A percentile compares a stretch with the other conserved stretches of the same genome.
phyloP scores from a whole-genome alignment of 2,113 vertebrate genomes.

The Triplophysa siluroides region DNA sequence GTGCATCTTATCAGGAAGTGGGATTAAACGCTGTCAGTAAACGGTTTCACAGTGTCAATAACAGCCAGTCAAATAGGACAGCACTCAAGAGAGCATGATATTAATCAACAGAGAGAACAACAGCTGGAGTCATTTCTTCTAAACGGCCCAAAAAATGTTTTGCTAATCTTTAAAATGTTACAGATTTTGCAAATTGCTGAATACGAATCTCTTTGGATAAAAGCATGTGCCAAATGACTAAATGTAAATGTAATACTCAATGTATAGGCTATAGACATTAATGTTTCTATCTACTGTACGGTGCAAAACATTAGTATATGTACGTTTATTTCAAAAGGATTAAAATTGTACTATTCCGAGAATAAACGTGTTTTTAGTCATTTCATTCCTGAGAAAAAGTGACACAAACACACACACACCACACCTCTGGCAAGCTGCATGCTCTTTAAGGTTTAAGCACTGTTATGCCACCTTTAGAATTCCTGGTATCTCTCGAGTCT shows the following conservation, averaged over 20 bases:
- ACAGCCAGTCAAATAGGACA: constrained; percentile 8
- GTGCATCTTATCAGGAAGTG: constrained; percentile 2
- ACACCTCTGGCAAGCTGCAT: constrained; percentile 36
- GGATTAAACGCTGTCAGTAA: constrained; percentile 12
- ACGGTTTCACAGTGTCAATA: constrained; percentile 17
- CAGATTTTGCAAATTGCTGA: too few relatives aligned
- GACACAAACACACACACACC: constrained; percentile 31
- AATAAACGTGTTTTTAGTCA: neutral
- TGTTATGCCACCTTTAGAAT: constrained; percentile 48
- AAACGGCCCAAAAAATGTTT: neutral
- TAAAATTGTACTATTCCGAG: too few relatives aligned
- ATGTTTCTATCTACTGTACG: neutral
- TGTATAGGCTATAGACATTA: neutral
- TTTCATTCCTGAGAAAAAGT: neutral
- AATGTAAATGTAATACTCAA: too few relatives aligned
- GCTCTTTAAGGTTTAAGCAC: constrained; percentile 20
- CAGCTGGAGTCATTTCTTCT: neutral
- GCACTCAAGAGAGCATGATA: constrained; percentile 4
- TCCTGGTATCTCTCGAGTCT: constrained; percentile 39
- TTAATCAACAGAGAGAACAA: constrained; percentile 1
- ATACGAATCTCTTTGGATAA: too few relatives aligned
- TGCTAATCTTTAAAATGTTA: too few relatives aligned
- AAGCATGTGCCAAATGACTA: too few relatives aligned
- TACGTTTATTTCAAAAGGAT: too few relatives aligned
- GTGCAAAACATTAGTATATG: too few relatives aligned